Conservation (phyloP, 1,140 invertebrate species). For the Calephelis nemesis region DNA sequence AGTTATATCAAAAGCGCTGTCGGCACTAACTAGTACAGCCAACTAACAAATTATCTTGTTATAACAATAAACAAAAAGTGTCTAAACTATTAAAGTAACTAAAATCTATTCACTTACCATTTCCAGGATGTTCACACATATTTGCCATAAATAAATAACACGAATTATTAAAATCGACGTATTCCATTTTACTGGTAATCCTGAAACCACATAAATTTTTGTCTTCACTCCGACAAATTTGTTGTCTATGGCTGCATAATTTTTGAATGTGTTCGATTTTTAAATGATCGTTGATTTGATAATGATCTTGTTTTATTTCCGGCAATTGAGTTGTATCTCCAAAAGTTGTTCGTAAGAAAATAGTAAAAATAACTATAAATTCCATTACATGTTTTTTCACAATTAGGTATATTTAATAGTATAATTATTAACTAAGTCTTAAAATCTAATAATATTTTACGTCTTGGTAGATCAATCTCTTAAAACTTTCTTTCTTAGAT, state of each 20-base stretch:
- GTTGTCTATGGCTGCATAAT: slow-evolving; percentile 5
- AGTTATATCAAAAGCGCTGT: too few species aligned
- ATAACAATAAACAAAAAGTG: too few species aligned
- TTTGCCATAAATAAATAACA: slow-evolving; percentile 54
- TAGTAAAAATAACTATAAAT: neutral
- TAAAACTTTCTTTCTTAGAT: too few species aligned
- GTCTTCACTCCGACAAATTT: slow-evolving; percentile 8
- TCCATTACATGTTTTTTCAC: neutral
- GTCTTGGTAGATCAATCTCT: too few species aligned
- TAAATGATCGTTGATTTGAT: slow-evolving; percentile 7
- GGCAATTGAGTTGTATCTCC: neutral
- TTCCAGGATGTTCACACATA: slow-evolving; percentile 45
- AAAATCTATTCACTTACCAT: slow-evolving; percentile 34
- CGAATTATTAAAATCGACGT: slow-evolving; percentile 45
- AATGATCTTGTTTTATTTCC: neutral
- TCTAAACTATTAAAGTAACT: too few species aligned
- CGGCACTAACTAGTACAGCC: too few species aligned
- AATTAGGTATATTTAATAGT: too few species aligned
- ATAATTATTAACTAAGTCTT: too few species aligned
- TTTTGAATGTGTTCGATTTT: slow-evolving; percentile 12
- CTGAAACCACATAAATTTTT: slow-evolving; percentile 9
- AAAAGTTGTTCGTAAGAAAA: neutral
- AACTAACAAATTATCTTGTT: too few species aligned
- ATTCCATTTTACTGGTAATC: slow-evolving; percentile 11
- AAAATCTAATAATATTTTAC: too few species aligned